Evolutionary conservation across 1,140 invertebrate genomes (phyloP).

Genomic region (Habropoda laboriosa): DNA sequence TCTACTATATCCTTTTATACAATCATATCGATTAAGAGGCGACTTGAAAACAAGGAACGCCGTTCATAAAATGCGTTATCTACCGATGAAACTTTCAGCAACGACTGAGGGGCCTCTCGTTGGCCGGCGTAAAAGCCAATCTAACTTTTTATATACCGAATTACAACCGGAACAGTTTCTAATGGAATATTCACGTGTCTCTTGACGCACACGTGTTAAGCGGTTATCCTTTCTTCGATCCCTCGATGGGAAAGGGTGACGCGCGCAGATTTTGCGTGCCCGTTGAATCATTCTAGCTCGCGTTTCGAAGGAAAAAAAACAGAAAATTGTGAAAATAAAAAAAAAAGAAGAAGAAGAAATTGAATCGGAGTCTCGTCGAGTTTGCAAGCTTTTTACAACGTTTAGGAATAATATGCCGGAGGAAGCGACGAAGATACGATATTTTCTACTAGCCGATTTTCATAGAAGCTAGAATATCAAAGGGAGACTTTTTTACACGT

Average conservation of each 20-base stretch:
- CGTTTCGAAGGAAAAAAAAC: no score
- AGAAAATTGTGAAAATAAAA: background rate
- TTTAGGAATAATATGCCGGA: background rate
- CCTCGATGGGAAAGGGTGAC: background rate
- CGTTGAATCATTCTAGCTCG: background rate
- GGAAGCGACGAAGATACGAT: slow-evolving; percentile 30
- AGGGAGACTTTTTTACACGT: slow-evolving; percentile 24
- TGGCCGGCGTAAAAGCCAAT: slow-evolving; percentile 18
- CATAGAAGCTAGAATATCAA: slow-evolving; percentile 20
- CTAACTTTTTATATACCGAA: slow-evolving; percentile 53
- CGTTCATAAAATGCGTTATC: slow-evolving; percentile 29
- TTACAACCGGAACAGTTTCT: background rate
- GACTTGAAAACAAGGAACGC: background rate
- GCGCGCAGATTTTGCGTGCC: background rate
- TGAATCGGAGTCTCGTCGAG: slow-evolving; percentile 10
- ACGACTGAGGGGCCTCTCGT: slow-evolving; percentile 30
- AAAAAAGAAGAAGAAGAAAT: background rate
- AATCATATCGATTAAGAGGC: slow-evolving; percentile 22
- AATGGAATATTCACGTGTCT: slow-evolving; percentile 26
- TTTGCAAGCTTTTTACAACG: slow-evolving; percentile 7
- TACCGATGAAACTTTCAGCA: slow-evolving; percentile 49
- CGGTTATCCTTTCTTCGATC: background rate
- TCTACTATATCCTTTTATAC: slow-evolving; percentile 15
- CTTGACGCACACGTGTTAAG: slow-evolving; percentile 11
- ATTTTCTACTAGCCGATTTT: slow-evolving; percentile 61